These are phyloP conservation scores for Nothobranchius furzeri DNA, from an alignment of 2,113 vertebrate genomes.

Conservation along the genomic window DNA sequence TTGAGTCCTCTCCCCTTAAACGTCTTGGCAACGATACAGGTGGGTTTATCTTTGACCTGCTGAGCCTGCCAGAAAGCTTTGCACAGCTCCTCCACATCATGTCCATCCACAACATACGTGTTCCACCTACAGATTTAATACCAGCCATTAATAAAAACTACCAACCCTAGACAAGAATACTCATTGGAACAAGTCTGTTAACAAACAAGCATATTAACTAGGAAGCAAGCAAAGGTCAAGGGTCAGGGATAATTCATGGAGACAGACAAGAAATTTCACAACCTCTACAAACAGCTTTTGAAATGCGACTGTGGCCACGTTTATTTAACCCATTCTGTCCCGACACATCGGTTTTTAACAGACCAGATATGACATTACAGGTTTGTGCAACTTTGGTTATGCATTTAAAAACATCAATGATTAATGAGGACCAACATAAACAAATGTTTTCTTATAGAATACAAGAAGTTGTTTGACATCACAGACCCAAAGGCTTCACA, in stretches of 20 bases:
- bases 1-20: constrained; percentile 86
- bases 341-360: no score
- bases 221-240: neutral
- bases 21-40: constrained; percentile 87
- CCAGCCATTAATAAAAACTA: neutral
- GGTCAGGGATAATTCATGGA: neutral
- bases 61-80: constrained; percentile 83
- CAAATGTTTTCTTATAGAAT: no score
- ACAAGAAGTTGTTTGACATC: no score
- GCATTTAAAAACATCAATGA: no score
- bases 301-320: no score
- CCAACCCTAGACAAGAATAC: constrained; percentile 8
- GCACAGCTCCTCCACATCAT: constrained; percentile 84
- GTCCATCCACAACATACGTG: constrained; percentile 86
- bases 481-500: constrained; percentile 89
- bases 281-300: no score
- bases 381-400: no score
- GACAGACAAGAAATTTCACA: neutral
- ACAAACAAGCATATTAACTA: constrained; percentile 20
- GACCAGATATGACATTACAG: no score
- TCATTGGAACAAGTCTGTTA: neutral
- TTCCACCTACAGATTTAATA: constrained; percentile 81
- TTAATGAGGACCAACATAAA: no score
- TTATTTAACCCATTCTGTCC: neutral
- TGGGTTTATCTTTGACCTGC: constrained; percentile 83